Base-by-base conservation (phyloP, 2,888 invertebrate species). In the Syritta pipiens region DNA sequence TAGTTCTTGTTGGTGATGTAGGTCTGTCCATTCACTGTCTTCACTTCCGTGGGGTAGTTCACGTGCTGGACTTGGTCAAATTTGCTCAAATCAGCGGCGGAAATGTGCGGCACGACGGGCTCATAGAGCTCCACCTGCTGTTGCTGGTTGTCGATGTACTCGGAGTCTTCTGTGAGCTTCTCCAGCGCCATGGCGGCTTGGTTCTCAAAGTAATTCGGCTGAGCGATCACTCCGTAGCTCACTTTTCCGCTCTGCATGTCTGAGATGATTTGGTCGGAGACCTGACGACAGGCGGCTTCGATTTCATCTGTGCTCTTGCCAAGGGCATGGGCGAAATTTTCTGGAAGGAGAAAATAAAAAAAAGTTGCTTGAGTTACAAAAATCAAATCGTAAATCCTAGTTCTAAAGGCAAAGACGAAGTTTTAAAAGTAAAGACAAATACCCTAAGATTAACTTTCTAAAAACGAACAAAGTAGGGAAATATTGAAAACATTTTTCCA, bases 141-240 rank as follows among this genome's bases (percentile, higher is more conserved):
- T 28, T 81, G 63, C 53, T 81, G 77, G 24, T 82, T 62, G 4
- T 83, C 82, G 40, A 81, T 67, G 9, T 83, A 81, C 19, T 82
- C 82, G 3, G 74, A 60, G 4, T 75, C 74, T 0, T 59, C 60
- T 5, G 63, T 81, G 4, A 84, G 68, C 51, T 82, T 82, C 35
- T 88, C 84, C 24, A 89, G 76, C 3, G 83, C 69, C 6, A 85
- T 83, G 0, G 85, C 85, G 0, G 88, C 86, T 48, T 86, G 86
- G 20, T 84, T 82, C 59, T 89, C 89, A 60, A 89, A 89, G 75
- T 85, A 89, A 37, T 86, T 85, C 0, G 88, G 86, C 62, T 88
- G 84, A 0, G 83, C 82, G 10, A 89, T 85, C 19, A 85, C 83
- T 9, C 48, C 83, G 10, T 88, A 87, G 26, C 55, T 83, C 0